Base-by-base conservation (phyloP, 2,888 invertebrate genomes). In the Sycophila texana region DNA sequence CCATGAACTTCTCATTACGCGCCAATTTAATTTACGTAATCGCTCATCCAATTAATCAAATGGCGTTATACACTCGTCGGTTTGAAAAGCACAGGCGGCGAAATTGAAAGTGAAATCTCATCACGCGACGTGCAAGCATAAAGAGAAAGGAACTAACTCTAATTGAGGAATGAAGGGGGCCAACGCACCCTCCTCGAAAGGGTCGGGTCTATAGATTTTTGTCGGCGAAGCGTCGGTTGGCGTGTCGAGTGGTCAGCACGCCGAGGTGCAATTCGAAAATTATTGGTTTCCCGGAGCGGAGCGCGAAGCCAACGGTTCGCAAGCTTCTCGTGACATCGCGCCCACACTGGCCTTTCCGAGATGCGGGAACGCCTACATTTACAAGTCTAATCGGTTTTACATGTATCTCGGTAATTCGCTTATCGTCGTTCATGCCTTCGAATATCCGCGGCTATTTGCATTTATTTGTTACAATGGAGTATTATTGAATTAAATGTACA, bases 211-310 rank as follows among this genome's bases (percentile, higher is more conserved):
- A 39, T 39, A 39, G 39, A 4, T 13, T 74, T 74, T 66, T 58
- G 73, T 65, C 49, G 20, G 2, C 39, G 53, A 16, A n/a, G n/a
- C 14, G 53, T 53, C 4, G 53, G 53, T 20, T 12, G 22, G 58
- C 2, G n/a, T 58, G 57, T 57, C 16, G 65, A 74, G 49, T 66
- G 65, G 30, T 10, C 12, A 14, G 20, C n/a, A 20, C 47, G 22
- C 47, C 13, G 22, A 1, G 20, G 22, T 5, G 10, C 47, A 13
- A 75, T 53, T 67, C 30, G 49, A 18, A 75, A 75, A 75, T 75
- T 75, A 61, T 70, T 61, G 67, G 51, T 63, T 76, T 76, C 60
- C 67, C 67, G 53, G 67, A 26, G 53, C 60, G 4, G 2, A 4
- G 53, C 63, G n/a, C 57, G 20, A n/a, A 20, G 63, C 16, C 39